Conservation (phyloP, 92 coral and sea anemone species). For the Phymanthus crucifer region DNA sequence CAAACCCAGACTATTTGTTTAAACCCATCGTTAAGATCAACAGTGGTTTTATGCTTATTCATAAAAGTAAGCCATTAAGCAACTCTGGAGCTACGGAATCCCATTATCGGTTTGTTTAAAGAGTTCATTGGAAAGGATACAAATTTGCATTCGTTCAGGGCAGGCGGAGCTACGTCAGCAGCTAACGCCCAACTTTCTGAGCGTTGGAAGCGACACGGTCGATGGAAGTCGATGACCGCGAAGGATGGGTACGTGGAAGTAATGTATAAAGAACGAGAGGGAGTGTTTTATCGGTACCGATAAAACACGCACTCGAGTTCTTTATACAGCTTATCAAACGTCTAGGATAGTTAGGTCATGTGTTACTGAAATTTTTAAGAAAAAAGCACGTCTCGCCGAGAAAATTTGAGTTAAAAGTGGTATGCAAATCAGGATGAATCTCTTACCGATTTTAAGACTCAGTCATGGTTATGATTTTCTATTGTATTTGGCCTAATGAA, state of each 20-base stretch:
- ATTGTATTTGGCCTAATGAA: no score
- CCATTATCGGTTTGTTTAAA: not conserved
- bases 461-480: no score
- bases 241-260: conserved; percentile 44
- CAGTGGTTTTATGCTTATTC: conserved; percentile 22
- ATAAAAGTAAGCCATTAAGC: conserved; percentile 24
- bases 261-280: no score
- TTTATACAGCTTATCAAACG: no score
- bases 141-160: conserved; percentile 34
- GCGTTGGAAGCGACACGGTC: conserved; percentile 52
- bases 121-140: not conserved
- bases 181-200: conserved; percentile 33
- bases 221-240: conserved; percentile 39
- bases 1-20: conserved; percentile 13
- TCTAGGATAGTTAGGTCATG: no score
- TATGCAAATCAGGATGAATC: no score
- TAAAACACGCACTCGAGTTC: no score
- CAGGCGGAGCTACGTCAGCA: conserved; percentile 47
- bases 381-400: no score
- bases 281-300: no score
- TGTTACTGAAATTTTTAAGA: no score
- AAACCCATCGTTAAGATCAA: conserved; percentile 30
- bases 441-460: no score
- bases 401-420: no score
- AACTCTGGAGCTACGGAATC: conserved; percentile 22